Evolutionary conservation across 1,140 invertebrate genomes (phyloP).

Genomic region (Calliopsis andreniformis): DNA sequence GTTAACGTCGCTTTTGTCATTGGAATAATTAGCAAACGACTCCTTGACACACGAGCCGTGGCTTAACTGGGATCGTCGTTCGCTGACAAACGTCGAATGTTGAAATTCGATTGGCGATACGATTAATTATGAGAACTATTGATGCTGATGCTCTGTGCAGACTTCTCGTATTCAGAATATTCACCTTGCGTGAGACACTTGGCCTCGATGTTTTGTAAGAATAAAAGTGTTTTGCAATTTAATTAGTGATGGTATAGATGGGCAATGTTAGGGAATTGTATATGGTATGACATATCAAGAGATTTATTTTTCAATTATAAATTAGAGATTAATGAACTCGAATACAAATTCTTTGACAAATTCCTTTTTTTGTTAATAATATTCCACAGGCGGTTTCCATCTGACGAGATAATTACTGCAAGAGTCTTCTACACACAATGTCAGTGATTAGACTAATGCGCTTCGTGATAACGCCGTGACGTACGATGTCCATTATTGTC

Average conservation of each 20-base stretch:
- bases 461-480: neutral
- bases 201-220: no score
- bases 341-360: no score
- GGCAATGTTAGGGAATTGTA: no score
- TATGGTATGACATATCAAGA: no score
- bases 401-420: conserved; percentile 27
- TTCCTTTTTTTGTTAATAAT: no score
- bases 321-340: no score
- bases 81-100: conserved; percentile 30
- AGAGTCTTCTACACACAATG: neutral
- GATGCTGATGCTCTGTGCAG: neutral
- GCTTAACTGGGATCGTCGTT: conserved; percentile 2
- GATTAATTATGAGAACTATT: conserved; percentile 34
- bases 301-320: no score
- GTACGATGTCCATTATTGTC: neutral
- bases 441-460: neutral
- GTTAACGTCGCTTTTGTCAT: conserved; percentile 35
- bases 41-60: conserved; percentile 37
- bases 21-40: conserved; percentile 34
- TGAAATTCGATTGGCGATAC: conserved; percentile 17
- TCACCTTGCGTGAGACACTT: neutral
- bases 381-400: no score
- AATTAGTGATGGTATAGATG: no score
- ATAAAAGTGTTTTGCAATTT: no score
- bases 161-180: neutral